Conservation (phyloP, 2,113 vertebrate genomes). For the Sclerurus mexicanus region DNA sequence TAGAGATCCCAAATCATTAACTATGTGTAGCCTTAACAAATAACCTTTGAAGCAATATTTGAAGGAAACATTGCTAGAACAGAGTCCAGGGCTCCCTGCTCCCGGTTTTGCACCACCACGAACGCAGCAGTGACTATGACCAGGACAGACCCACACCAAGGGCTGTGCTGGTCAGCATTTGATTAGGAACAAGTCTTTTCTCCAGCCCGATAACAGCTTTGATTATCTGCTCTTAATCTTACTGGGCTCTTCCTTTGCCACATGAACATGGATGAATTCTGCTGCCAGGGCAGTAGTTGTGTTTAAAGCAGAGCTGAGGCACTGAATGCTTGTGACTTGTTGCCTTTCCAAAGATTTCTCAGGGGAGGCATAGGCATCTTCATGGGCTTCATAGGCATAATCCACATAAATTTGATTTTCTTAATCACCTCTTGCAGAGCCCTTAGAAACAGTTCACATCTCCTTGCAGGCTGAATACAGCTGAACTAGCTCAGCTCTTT, state of each 20-base stretch:
- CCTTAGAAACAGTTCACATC: neutral
- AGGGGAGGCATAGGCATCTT: neutral
- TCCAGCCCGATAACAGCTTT: neutral
- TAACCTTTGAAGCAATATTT: neutral
- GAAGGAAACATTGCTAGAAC: neutral
- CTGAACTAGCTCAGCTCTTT: constrained; percentile 14
- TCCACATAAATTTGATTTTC: neutral
- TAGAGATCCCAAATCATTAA: constrained; percentile 48
- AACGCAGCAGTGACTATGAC: neutral
- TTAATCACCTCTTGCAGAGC: neutral
- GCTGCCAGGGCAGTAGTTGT: neutral
- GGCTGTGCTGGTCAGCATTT: fast-evolving
- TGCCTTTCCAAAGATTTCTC: neutral
- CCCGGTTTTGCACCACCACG: fast-evolving
- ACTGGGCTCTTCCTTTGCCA: neutral
- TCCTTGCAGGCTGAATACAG: neutral
- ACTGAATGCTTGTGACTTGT: neutral
- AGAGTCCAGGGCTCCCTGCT: neutral
- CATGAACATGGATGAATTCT: neutral
- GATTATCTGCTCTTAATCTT: neutral
- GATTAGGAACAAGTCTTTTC: neutral
- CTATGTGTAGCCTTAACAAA: neutral
- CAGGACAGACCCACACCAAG: neutral
- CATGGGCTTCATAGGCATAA: neutral
- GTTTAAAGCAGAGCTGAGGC: neutral